Evolutionary conservation across 2,797 vertebrate species (phyloP), one percentile per base, ranked within the genome.

Genomic region (Microctenopoma steveboyesi): DNA sequence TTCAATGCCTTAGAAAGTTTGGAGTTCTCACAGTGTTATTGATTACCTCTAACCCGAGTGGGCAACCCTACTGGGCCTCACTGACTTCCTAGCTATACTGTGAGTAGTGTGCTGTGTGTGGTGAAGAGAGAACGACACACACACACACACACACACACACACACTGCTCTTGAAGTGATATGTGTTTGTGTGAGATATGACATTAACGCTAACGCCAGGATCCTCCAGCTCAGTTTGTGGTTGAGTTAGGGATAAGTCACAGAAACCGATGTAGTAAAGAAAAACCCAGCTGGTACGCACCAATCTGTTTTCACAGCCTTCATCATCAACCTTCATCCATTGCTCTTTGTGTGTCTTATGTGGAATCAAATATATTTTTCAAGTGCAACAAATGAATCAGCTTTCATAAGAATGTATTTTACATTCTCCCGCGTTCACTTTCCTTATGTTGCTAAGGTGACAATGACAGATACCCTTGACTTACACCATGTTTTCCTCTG

Each of bases 1-100:
- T 64, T 78, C 42, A 76, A 14, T 68, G 71, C 61, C 71, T 62
- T 68, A 68, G 67, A 82, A 84, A 79, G 65, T 87, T 81, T 78
- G 65, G 61, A 76, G 42, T 76, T 87, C 81, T 83, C 54, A 70
- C 49, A 79, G 78, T 57, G 68, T 61, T 84, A 91, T 89, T 81
- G 88, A 92, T 89, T 79, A 74, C 57, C 55, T 72, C 72, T 65
- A 71, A 55, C 74, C 63, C n/a, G 14, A 78, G 73, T 60, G 64
- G 73, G 77, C 28, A 84, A 69, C 62, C 69, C 82, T 50, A 68
- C 66, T n/a, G 66, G 73, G 71, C 64, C 43, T 66, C n/a, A 27
- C 59, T 69, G 73, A 72, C 54, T 75, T 78, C 70, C 72, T 60
- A 57, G 66, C 65, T 66, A n/a, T 64, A 54, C 58, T 67, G 52